Evolutionary conservation across 1,140 invertebrate genomes (phyloP), one percentile per base, ranked within the genome.

Genomic region (Dreissena polymorpha): DNA sequence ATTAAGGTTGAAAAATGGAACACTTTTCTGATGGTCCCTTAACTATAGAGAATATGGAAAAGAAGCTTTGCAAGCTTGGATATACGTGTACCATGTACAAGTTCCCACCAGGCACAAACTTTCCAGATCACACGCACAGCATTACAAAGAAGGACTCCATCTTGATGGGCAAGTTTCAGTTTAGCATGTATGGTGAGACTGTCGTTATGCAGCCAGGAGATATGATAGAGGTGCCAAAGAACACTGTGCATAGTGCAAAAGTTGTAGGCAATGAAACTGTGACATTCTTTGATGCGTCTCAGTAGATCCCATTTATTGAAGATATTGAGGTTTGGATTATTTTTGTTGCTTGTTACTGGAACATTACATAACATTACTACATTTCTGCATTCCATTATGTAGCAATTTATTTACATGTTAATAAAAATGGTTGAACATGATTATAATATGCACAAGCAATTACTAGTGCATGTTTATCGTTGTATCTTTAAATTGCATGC

Each of bases 111-210:
- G 91, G 91, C 13, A 91, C 88, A 0, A 86, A 86, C 53, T 92
- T 92, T 82, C 90, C 89, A 8, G 90, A 92, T 70, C 91, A 92
- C 81, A 90, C 89, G 5, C 91, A 92, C 60, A 50, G 64, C 18
- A 83, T 89, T 55, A 88, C 88, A 18, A 92, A 92, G 74, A 92
- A 90, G 69, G 91, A 92, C 69, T 85, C 90, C 6, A 91, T 92
- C 55, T 65, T 91, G 6, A 85, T 86, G 18, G 91, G 91, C 57
- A 60, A 86, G 57, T 90, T 92, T 75, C 68, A 87, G 76, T 87
- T 92, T 60, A 78, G 65, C 14, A 92, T 92, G 90, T 87, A 88
- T 81, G 90, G 90, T 21, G 85, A 92, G 75, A 86, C 85, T 21
- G 87, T 91, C 39, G 76, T 90, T 6, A 79, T 92, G 65, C 72